These are phyloP conservation scores for Platycnemis pennipes DNA, from an alignment of 2,888 invertebrate genomes.

Conservation along the genomic window DNA sequence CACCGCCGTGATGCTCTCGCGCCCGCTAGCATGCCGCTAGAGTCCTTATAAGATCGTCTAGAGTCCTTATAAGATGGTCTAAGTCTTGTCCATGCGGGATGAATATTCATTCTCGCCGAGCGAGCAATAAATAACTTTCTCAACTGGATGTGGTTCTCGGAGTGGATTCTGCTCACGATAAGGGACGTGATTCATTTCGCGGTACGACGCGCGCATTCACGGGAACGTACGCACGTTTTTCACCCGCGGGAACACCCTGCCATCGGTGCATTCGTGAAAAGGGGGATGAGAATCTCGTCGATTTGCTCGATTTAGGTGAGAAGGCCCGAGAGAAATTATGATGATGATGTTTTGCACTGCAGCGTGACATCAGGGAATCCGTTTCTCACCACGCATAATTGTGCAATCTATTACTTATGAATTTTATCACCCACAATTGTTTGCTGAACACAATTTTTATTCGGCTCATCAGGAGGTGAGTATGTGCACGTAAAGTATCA, in stretches of 20 bases:
- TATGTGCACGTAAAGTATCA: background rate
- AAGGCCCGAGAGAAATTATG: background rate
- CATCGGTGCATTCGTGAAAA: background rate
- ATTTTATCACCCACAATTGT: background rate
- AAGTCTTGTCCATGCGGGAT: background rate
- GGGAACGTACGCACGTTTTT: background rate
- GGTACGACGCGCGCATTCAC: background rate
- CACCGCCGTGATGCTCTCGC: background rate
- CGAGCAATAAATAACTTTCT: background rate
- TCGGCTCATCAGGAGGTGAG: background rate
- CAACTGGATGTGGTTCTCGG: background rate
- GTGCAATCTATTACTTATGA: background rate
- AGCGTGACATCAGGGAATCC: background rate
- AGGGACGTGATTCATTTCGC: conserved; percentile 1
- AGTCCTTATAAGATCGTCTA: no score
- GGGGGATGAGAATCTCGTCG: background rate
- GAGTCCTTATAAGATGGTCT: no score
- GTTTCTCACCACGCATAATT: background rate
- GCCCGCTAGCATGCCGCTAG: background rate
- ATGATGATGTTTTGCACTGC: background rate
- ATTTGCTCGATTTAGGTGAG: background rate
- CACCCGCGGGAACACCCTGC: background rate
- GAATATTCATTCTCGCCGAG: background rate
- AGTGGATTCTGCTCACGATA: background rate
- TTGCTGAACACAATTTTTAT: background rate